A percentile compares a stretch with the other conserved stretches of the same genome.
Evolutionary conservation across 2,888 invertebrate genomes (phyloP).

Genomic region (Acleris emargana): DNA sequence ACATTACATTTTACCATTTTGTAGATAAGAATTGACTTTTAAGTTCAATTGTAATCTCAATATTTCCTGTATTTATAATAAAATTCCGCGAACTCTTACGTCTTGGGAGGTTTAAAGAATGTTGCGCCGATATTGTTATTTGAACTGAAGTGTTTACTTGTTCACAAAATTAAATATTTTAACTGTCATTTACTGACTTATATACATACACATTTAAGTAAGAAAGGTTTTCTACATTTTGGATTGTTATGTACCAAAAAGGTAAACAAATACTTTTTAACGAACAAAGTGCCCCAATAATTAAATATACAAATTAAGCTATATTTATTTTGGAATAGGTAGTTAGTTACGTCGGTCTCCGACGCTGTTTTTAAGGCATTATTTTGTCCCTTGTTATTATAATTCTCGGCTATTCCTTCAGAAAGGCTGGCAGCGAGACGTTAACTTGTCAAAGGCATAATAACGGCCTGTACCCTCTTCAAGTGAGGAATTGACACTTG

Average conservation of each 20-base stretch:
- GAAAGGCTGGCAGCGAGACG: constrained; percentile 41
- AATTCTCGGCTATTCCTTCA: constrained; percentile 25
- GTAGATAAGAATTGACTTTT: background rate
- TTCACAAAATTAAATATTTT: constrained; percentile 41
- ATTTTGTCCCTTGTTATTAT: constrained; percentile 23
- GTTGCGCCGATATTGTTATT: constrained; percentile 56
- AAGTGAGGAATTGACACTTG: constrained; percentile 47
- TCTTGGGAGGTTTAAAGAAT: constrained; percentile 41
- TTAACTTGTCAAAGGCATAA: constrained; percentile 45
- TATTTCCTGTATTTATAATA: background rate
- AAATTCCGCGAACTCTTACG: constrained; percentile 39
- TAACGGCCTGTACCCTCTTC: constrained; percentile 43
- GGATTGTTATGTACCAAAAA: background rate
- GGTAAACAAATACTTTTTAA: background rate
- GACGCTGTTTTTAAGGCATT: constrained; percentile 3
- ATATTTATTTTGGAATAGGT: constrained; percentile 9
- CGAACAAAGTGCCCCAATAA: background rate
- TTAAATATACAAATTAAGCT: background rate
- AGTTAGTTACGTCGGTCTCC: constrained; percentile 6
- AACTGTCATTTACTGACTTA: background rate
- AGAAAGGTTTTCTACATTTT: background rate
- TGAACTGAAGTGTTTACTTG: constrained; percentile 48
- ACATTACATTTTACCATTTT: too few relatives aligned
- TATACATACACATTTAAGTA: background rate
- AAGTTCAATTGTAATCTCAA: background rate